These are phyloP conservation scores for Macrotis lagotis DNA, from an alignment of 2,113 vertebrate species.

Conservation along the genomic window DNA sequence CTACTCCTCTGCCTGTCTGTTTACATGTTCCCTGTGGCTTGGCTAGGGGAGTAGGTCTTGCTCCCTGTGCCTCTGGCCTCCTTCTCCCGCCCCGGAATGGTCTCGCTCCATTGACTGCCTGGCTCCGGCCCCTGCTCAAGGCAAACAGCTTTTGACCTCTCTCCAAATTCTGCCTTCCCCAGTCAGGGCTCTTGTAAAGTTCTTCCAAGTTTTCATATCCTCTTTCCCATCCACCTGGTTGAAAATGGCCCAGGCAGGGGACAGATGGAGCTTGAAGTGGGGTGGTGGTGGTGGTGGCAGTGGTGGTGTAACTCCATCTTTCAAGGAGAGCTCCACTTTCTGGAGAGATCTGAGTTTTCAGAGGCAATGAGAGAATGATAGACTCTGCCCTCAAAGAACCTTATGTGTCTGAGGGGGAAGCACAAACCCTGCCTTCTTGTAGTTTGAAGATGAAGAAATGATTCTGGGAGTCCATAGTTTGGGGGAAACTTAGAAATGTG, in stretches of 20 bases:
- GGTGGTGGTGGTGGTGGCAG: background rate
- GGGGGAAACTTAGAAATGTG: background rate
- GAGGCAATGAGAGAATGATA: background rate
- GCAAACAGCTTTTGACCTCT: conserved; percentile 67
- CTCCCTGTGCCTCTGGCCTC: conserved; percentile 43
- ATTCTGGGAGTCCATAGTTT: background rate
- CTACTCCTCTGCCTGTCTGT: conserved; percentile 4
- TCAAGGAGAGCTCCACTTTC: background rate
- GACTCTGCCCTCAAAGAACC: background rate
- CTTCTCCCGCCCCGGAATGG: background rate
- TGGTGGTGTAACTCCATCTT: background rate
- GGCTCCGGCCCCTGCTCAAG: conserved; percentile 59
- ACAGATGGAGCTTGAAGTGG: background rate
- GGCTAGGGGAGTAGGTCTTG: conserved; percentile 53
- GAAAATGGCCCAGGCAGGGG: background rate
- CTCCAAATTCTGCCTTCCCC: conserved; percentile 56
- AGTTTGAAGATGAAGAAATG: background rate
- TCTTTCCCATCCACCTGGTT: conserved; percentile 62
- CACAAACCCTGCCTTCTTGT: background rate
- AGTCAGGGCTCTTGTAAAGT: conserved; percentile 52
- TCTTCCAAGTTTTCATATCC: background rate
- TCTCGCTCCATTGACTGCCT: conserved; percentile 67
- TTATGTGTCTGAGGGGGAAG: background rate
- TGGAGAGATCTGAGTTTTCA: background rate
- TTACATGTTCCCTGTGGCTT: conserved; percentile 75